Evolutionary conservation across 2,797 vertebrate genomes (phyloP).

Genomic region (Lutjanus argentimaculatus): DNA sequence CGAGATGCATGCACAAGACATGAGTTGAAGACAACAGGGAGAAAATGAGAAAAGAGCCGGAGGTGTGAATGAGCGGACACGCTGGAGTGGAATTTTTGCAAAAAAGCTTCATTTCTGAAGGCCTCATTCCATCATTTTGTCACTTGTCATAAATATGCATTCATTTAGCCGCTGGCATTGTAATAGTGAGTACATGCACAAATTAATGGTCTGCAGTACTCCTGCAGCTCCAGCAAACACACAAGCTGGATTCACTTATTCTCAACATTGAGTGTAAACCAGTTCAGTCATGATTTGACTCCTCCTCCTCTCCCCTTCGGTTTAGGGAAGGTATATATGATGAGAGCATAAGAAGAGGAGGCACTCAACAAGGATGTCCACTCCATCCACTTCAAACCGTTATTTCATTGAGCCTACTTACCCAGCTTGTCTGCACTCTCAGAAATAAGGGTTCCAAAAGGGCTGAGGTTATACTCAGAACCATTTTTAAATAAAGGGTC

Average conservation of each 20-base stretch:
- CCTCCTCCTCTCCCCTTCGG: not conserved
- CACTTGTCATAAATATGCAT: constrained; percentile 74
- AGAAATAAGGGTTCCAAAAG: too few species aligned
- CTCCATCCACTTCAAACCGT: constrained; percentile 36
- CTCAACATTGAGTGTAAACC: constrained; percentile 34
- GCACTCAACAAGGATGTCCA: constrained; percentile 38
- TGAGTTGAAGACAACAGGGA: constrained; percentile 18
- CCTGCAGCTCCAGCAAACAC: constrained; percentile 48
- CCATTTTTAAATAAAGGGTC: too few species aligned
- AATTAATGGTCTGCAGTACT: constrained; percentile 47
- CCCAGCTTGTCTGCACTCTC: constrained; percentile 13
- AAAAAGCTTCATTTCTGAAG: constrained; percentile 51
- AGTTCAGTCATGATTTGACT: constrained; percentile 27
- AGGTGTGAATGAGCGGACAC: constrained; percentile 8
- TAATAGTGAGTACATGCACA: constrained; percentile 36
- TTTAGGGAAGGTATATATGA: constrained; percentile 6
- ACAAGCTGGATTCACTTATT: constrained; percentile 31
- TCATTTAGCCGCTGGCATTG: constrained; percentile 58
- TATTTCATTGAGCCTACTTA: constrained; percentile 35
- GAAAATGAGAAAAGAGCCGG: constrained; percentile 15
- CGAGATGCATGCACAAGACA: constrained; percentile 1
- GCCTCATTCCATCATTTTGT: constrained; percentile 73
- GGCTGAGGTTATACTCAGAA: too few species aligned
- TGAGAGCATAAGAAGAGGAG: constrained; percentile 31
- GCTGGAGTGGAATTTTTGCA: constrained; percentile 25